Percentiles rank a stretch among this genome's conserved stretches.
Evolutionary conservation across 2,113 vertebrate genomes (phyloP).

Genomic region (Rhegmatorhina hoffmannsi): DNA sequence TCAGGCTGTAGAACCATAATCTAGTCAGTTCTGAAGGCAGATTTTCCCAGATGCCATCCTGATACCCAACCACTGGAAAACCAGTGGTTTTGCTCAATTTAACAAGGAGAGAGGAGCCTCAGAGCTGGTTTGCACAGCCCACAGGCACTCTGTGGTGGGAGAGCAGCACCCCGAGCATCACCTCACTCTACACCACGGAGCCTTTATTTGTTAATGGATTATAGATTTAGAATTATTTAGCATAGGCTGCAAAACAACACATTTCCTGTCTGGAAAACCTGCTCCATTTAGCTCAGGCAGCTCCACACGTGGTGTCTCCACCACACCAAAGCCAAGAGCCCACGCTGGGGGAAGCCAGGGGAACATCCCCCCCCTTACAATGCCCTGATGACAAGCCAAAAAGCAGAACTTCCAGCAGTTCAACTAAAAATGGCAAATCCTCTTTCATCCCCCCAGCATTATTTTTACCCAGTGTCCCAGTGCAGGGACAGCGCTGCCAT

Average conservation of each 20-base stretch:
- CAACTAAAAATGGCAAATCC: conserved; percentile 13
- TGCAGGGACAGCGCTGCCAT: not conserved
- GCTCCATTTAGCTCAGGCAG: not conserved
- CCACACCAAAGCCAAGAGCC: not conserved
- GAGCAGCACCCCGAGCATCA: not conserved
- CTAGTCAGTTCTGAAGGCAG: not conserved
- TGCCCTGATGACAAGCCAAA: not conserved
- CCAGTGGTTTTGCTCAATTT: not conserved
- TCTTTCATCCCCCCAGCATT: not conserved
- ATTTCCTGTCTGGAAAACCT: not conserved
- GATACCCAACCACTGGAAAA: not conserved
- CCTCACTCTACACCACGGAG: rapidly evolving
- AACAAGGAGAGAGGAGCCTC: not conserved
- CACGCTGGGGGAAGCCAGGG: rapidly evolving
- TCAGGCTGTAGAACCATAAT: not conserved
- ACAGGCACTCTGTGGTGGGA: rapidly evolving
- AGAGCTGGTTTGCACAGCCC: not conserved
- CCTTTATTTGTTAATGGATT: not conserved
- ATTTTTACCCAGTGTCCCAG: conserved; percentile 1
- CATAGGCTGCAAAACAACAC: not conserved
- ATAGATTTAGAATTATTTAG: not conserved
- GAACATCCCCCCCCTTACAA: not conserved
- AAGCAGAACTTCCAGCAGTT: conserved; percentile 37
- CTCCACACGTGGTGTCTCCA: not conserved
- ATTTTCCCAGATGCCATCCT: not conserved